Conservation (phyloP, 2,888 invertebrate species). For the Drosophila mercatorum region DNA sequence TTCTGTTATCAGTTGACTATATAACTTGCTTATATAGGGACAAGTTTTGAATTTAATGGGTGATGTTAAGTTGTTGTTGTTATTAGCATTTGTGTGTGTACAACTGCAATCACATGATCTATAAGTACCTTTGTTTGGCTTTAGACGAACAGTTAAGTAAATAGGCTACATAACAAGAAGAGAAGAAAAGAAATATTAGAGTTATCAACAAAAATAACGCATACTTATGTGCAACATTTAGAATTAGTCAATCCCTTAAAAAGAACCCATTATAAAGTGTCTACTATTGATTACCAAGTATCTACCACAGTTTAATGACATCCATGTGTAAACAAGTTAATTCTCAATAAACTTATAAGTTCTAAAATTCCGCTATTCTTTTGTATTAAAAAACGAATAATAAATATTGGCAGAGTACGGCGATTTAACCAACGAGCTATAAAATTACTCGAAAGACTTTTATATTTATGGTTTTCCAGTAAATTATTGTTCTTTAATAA, state of each 20-base stretch:
- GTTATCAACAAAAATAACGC: conserved; percentile 17
- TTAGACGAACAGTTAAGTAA: conserved; percentile 81
- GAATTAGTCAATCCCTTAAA: not conserved
- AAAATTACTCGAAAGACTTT: no score
- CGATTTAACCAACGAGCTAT: not conserved
- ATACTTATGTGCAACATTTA: conserved; percentile 3
- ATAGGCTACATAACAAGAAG: conserved; percentile 76
- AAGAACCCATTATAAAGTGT: not conserved
- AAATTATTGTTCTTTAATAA: not conserved
- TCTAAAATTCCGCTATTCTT: not conserved
- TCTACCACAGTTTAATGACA: not conserved
- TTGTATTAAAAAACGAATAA: not conserved
- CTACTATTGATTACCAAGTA: not conserved
- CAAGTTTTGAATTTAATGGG: conserved; percentile 44
- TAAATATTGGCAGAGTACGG: not conserved
- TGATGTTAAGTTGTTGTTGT: conserved; percentile 71
- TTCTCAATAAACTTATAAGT: not conserved
- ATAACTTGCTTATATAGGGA: conserved; percentile 54
- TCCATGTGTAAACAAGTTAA: not conserved
- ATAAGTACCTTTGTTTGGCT: conserved; percentile 82
- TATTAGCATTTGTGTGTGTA: conserved; percentile 62
- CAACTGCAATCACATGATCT: conserved; percentile 77
- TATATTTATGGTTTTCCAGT: not conserved
- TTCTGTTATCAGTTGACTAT: conserved; percentile 56
- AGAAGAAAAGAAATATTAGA: conserved; percentile 42